These are phyloP conservation scores for Chaenocephalus aceratus DNA, from an alignment of 2,113 vertebrate species.

Conservation along the genomic window DNA sequence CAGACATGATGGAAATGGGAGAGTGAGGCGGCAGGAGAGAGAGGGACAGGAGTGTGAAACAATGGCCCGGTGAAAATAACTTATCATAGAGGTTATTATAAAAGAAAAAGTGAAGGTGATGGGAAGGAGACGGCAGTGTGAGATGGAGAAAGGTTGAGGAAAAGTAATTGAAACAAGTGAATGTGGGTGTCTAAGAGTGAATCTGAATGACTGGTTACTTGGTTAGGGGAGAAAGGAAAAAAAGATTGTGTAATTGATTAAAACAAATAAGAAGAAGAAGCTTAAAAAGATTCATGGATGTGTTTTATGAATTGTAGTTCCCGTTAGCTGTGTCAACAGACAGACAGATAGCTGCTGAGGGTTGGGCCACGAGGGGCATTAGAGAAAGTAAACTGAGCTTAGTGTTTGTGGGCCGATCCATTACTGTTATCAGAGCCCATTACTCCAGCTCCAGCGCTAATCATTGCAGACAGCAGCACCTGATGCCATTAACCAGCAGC, in stretches of 20 bases:
- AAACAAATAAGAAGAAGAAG: background rate
- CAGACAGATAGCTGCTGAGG: conserved; percentile 75
- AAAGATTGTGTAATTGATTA: conserved; percentile 1
- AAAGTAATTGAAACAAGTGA: conserved; percentile 5
- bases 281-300: conserved; percentile 7
- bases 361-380: conserved; percentile 76
- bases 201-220: background rate
- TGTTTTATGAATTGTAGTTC: conserved; percentile 41
- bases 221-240: background rate
- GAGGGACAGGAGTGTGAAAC: conserved; percentile 53
- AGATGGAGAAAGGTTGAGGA: conserved; percentile 18
- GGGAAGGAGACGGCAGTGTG: conserved; percentile 12
- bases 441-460: conserved; percentile 78
- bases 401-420: conserved; percentile 84
- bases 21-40: conserved; percentile 26
- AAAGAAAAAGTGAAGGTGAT: conserved; percentile 30
- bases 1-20: conserved; percentile 55
- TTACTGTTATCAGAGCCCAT: conserved; percentile 85
- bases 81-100: conserved; percentile 61
- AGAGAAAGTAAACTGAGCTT: conserved; percentile 83
- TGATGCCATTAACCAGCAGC: conserved; percentile 81
- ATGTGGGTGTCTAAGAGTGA: background rate
- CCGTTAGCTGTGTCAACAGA: conserved; percentile 59
- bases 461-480: conserved; percentile 83
- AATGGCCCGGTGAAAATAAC: conserved; percentile 28